Evolutionary conservation across 2,888 invertebrate genomes (phyloP), one percentile per base, ranked within the genome.

Genomic region (Caenorhabditis macrosperma): DNA sequence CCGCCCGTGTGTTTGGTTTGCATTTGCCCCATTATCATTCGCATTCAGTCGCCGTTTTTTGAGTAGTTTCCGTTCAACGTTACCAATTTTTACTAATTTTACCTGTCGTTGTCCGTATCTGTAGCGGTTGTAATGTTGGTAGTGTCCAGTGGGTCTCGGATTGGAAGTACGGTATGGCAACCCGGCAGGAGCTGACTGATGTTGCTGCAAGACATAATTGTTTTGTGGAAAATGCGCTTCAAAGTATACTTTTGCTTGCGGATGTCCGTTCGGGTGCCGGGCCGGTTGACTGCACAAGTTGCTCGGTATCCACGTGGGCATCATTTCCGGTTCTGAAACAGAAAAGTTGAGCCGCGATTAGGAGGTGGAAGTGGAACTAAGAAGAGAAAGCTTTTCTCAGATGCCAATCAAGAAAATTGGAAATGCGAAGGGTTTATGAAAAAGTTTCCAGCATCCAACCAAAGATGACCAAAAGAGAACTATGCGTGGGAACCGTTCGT

Each of bases 151-250:
- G 24, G 22, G 7, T 24, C 24, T 38, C 38, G 35, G 38, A 15
- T 57, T n/a, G 20, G 55, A 6, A 17, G 44, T 35, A n/a, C 55
- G 72, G 24, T 72, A 72, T 2, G 63, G 6, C 26, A 61, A 35
- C 24, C 55, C 46, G 12, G 24, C 63, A 5, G 72, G 72, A n/a
- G 72, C 72, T 20, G 72, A 72, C 55, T 72, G 72, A 12, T 72
- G 72, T 9, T 55, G 44, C 38, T 57, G 24, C 15, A 38, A 38
- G 4, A 2, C 12, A 2, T 9, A 55, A 9, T 22, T 38, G 20
- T 4, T 6, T 22, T n/a, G n/a, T n/a, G n/a, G n/a, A n/a, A n/a
- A n/a, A n/a, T n/a, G n/a, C n/a, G n/a, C n/a, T n/a, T 17, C 15
- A 28, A 17, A 0, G 55, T 3, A 7, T 33, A 57, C 57, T 22